Evolutionary conservation across 2,797 vertebrate species (phyloP).

Genomic region (Menidia menidia): DNA sequence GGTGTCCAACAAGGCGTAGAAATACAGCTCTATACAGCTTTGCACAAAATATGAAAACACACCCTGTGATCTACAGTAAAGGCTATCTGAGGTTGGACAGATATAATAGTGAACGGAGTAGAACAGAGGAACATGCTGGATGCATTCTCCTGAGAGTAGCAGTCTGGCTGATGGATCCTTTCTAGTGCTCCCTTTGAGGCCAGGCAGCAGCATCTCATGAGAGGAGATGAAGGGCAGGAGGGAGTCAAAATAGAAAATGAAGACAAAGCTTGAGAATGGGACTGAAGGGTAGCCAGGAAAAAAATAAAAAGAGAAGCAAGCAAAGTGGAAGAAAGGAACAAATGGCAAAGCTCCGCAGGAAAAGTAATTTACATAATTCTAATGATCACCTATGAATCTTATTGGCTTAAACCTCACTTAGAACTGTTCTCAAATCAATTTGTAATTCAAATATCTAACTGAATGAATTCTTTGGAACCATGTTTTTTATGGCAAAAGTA

Average conservation of each 20-base stretch:
- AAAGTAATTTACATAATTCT: conserved; percentile 57
- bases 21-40: conserved; percentile 53
- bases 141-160: conserved; percentile 66
- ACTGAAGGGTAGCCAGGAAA: conserved; percentile 54
- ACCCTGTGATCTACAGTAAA: conserved; percentile 72
- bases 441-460: conserved; percentile 60
- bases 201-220: conserved; percentile 57
- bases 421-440: conserved; percentile 63
- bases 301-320: conserved; percentile 9
- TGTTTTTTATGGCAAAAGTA: conserved; percentile 19
- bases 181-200: conserved; percentile 73
- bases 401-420: conserved; percentile 42
- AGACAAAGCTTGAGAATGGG: conserved; percentile 51
- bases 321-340: conserved; percentile 29
- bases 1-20: conserved; percentile 59
- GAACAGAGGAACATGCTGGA: conserved; percentile 66
- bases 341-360: conserved; percentile 41
- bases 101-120: conserved; percentile 70
- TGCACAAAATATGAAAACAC: conserved; percentile 64
- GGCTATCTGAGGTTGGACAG: conserved; percentile 68
- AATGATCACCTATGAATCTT: conserved; percentile 43
- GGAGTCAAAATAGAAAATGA: conserved; percentile 56
- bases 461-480: conserved; percentile 16
- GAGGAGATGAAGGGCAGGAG: conserved; percentile 67
- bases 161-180: conserved; percentile 71